A percentile compares a stretch with the other conserved stretches of the same genome.
Evolutionary conservation across 2,888 invertebrate species (phyloP).

Genomic region (Hoplodrina ambigua): DNA sequence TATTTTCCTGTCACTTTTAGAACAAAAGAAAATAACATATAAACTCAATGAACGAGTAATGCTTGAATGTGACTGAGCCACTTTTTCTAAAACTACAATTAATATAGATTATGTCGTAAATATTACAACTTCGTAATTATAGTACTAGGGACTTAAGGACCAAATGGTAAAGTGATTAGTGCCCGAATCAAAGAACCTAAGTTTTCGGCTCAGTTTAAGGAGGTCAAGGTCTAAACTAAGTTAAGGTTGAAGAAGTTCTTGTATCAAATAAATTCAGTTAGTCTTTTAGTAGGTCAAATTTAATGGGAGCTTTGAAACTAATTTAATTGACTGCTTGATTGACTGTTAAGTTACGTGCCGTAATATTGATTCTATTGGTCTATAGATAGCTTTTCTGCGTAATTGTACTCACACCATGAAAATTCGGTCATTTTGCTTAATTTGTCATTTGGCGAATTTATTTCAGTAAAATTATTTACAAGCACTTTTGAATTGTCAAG

Average conservation of each 20-base stretch:
- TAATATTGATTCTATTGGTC: slow-evolving; percentile 13
- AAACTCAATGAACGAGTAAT: neutral
- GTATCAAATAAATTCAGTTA: slow-evolving; percentile 11
- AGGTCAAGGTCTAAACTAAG: slow-evolving; percentile 23
- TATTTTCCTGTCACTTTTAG: slow-evolving; percentile 23
- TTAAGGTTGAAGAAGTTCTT: slow-evolving; percentile 33
- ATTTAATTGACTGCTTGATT: slow-evolving; percentile 45
- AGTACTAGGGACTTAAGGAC: neutral
- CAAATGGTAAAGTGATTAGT: neutral
- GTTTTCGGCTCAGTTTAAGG: slow-evolving; percentile 8
- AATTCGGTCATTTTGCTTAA: too few relatives aligned
- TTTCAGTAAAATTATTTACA: too few relatives aligned
- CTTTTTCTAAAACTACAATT: neutral
- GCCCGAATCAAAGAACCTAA: neutral
- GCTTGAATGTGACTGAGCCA: slow-evolving; percentile 4
- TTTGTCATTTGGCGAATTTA: too few relatives aligned
- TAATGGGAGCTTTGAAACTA: slow-evolving; percentile 22
- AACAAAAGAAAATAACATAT: slow-evolving; percentile 11
- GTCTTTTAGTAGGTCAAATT: slow-evolving; percentile 38
- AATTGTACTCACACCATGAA: neutral
- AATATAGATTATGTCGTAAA: neutral
- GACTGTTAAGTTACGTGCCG: slow-evolving; percentile 21
- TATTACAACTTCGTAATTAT: neutral
- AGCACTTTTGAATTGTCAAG: too few relatives aligned
- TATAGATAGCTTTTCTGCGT: neutral